Conservation (phyloP, 2,888 invertebrate genomes). For the Melieria picta region DNA sequence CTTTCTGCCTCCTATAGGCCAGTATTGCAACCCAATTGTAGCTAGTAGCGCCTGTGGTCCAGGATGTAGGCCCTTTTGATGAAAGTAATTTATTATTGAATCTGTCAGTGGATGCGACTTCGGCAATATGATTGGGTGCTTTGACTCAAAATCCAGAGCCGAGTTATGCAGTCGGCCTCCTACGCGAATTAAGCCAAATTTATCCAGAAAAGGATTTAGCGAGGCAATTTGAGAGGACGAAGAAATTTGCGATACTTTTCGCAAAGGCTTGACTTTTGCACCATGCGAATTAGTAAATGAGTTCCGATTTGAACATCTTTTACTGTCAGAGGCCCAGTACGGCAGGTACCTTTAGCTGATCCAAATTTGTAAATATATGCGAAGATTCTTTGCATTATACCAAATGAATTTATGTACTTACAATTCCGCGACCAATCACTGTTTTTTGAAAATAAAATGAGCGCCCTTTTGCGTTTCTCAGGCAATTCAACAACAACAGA, state of each 20-base stretch:
- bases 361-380: conserved; percentile 7
- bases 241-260: conserved; percentile 4
- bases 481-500: neutral
- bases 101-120: conserved; percentile 13
- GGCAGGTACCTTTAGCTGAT: neutral
- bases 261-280: conserved; percentile 6
- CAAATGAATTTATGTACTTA: conserved; percentile 16
- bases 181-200: conserved; percentile 6
- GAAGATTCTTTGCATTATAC: conserved; percentile 3
- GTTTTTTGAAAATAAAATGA: neutral
- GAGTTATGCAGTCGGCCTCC: conserved; percentile 25
- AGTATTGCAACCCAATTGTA: conserved; percentile 19
- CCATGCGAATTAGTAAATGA: conserved; percentile 14
- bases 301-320: conserved; percentile 18
- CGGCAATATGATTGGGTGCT: conserved; percentile 21
- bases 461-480: neutral
- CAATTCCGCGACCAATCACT: neutral
- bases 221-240: conserved; percentile 6
- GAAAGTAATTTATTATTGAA: conserved; percentile 22
- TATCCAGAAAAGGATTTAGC: conserved; percentile 23
- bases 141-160: conserved; percentile 4
- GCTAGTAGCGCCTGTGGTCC: conserved; percentile 19
- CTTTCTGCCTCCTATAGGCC: conserved; percentile 17
- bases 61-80: conserved; percentile 13
- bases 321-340: neutral